Percentiles rank a stretch among this genome's conserved stretches.
These are phyloP conservation scores for Carettochelys insculpta DNA, from an alignment of 2,113 vertebrate species.

Conservation along the genomic window DNA sequence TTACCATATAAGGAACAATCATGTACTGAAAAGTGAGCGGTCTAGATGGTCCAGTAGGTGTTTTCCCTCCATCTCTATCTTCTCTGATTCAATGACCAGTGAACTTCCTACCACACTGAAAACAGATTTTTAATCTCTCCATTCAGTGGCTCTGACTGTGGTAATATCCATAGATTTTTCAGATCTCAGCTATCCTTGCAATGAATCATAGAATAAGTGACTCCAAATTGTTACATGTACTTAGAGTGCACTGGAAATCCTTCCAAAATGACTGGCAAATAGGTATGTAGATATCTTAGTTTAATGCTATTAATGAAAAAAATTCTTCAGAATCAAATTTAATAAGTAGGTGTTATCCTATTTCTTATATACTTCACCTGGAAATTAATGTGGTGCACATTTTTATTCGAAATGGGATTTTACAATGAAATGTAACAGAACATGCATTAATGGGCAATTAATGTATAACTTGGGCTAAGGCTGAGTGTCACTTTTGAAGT, in stretches of 20 bases:
- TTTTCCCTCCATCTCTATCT: neutral
- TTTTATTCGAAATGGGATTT: neutral
- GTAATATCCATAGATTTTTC: neutral
- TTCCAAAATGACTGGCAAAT: neutral
- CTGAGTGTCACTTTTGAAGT: neutral
- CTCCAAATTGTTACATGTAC: neutral
- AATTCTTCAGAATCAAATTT: neutral
- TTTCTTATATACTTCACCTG: neutral
- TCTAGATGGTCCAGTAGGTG: neutral
- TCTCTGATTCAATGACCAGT: neutral
- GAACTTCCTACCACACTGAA: neutral
- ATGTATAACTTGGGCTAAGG: neutral
- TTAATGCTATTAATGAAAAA: neutral
- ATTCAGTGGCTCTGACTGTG: neutral
- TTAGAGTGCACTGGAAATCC: neutral
- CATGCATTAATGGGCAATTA: neutral
- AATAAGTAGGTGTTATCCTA: neutral
- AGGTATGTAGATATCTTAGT: neutral
- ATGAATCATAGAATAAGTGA: neutral
- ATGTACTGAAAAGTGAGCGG: neutral
- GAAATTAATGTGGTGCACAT: neutral
- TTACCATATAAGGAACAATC: neutral
- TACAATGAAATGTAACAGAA: neutral
- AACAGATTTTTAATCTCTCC: neutral
- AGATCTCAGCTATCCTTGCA: neutral